Percentiles rank a stretch among this genome's conserved stretches.
These are phyloP conservation scores for Drosophila tripunctata DNA, from an alignment of 2,888 invertebrate genomes.

Conservation along the genomic window DNA sequence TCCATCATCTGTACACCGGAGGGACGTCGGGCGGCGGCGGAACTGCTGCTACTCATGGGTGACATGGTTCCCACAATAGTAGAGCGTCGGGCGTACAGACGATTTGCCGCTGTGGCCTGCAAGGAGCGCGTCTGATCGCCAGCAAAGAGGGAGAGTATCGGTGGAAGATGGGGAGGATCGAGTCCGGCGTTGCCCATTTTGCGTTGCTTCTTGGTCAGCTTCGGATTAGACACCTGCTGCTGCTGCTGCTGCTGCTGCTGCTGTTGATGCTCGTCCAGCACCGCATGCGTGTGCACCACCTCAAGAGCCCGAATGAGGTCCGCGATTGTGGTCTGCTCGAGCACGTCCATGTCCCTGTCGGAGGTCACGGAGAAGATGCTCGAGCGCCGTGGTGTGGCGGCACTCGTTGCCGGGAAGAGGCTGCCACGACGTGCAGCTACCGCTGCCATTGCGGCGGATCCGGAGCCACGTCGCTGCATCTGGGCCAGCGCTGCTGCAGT, in stretches of 20 bases:
- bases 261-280: slow-evolving; percentile 76
- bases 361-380: slow-evolving; percentile 82
- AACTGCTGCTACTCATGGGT: slow-evolving; percentile 26
- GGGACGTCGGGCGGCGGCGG: slow-evolving; percentile 48
- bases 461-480: slow-evolving; percentile 78
- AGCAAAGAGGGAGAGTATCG: slow-evolving; percentile 85
- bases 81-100: slow-evolving; percentile 80
- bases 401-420: slow-evolving; percentile 66
- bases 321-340: slow-evolving; percentile 93
- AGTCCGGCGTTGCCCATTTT: slow-evolving; percentile 86
- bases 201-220: slow-evolving; percentile 80
- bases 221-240: slow-evolving; percentile 45
- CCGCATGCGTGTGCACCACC: slow-evolving; percentile 86
- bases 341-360: slow-evolving; percentile 84
- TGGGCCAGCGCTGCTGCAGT: slow-evolving; percentile 55
- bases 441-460: slow-evolving; percentile 54
- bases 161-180: slow-evolving; percentile 84
- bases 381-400: slow-evolving; percentile 62
- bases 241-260: slow-evolving; percentile 26
- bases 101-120: slow-evolving; percentile 77
- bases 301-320: slow-evolving; percentile 92
- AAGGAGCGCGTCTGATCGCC: slow-evolving; percentile 74
- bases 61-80: slow-evolving; percentile 82
- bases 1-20: slow-evolving; percentile 76
- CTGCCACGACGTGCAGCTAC: slow-evolving; percentile 79